phyloP scores from a whole-genome alignment of 2,888 invertebrate genomes.

The Torymus auratus region DNA sequence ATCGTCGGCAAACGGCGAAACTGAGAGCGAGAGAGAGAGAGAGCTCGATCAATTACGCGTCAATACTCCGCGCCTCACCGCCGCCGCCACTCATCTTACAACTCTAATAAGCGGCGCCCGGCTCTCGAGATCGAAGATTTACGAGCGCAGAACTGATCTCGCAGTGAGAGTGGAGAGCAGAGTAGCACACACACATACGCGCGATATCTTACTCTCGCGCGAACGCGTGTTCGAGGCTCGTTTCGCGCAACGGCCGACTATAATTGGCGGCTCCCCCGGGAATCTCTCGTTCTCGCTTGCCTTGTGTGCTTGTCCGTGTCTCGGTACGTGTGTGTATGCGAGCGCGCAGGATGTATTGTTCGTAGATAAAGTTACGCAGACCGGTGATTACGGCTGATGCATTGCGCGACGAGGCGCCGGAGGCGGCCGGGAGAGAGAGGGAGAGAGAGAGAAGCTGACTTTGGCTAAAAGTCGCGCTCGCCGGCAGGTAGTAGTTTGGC shows the following conservation, averaged over 20 bases:
- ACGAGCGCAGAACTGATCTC: too few species aligned
- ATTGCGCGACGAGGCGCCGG: slow-evolving; percentile 25
- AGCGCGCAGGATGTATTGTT: slow-evolving; percentile 43
- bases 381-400: slow-evolving; percentile 54
- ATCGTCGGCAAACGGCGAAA: too few species aligned
- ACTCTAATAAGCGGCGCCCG: too few species aligned
- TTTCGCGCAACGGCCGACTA: slow-evolving; percentile 16
- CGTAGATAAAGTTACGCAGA: slow-evolving; percentile 52
- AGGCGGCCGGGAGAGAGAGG: too few species aligned
- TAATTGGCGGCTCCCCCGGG: slow-evolving; percentile 54
- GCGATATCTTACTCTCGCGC: slow-evolving; percentile 20
- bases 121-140: too few species aligned
- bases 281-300: too few species aligned
- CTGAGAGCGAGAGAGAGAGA: background rate
- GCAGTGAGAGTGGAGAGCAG: too few species aligned
- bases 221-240: slow-evolving; percentile 11
- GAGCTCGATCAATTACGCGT: background rate
- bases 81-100: too few species aligned
- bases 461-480: slow-evolving; percentile 10
- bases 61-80: background rate
- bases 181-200: too few species aligned
- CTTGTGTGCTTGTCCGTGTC: too few species aligned
- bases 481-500: background rate
- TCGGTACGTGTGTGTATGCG: background rate
- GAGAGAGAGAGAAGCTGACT: slow-evolving; percentile 11